These are phyloP conservation scores for Miniopterus natalensis DNA, from an alignment of 2,113 vertebrate species.

Conservation along the genomic window DNA sequence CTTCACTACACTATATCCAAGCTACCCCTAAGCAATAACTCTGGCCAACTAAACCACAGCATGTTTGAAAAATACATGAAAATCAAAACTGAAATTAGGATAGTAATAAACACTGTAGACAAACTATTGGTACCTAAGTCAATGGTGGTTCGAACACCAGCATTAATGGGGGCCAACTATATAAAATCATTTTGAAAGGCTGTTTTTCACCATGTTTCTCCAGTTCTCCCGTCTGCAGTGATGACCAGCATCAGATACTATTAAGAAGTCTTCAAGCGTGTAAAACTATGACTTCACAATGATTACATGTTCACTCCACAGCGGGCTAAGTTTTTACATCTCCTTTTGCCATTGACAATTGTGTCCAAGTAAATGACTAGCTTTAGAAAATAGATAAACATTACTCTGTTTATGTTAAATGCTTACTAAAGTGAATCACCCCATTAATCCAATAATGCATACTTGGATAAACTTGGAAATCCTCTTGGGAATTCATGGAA, in stretches of 20 bases:
- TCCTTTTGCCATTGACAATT: conserved; percentile 99
- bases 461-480: not conserved
- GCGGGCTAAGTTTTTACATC: conserved; percentile 99
- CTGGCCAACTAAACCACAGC: conserved; percentile 71
- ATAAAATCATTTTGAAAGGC: conserved; percentile 83
- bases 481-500: not conserved
- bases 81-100: conserved; percentile 77
- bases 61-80: conserved; percentile 80
- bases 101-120: conserved; percentile 76
- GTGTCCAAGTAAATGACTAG: conserved; percentile 99
- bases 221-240: conserved; percentile 90
- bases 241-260: conserved; percentile 96
- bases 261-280: conserved; percentile 99
- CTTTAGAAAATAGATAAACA: conserved; percentile 95
- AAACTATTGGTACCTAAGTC: conserved; percentile 75
- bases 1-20: not conserved
- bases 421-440: not conserved
- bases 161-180: conserved; percentile 81
- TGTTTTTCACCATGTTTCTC: conserved; percentile 87
- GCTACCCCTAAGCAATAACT: conserved; percentile 70
- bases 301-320: conserved; percentile 99
- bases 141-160: conserved; percentile 78
- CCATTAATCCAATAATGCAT: not conserved
- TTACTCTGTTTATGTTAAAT: not conserved
- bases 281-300: conserved; percentile 99